A percentile compares a stretch with the other conserved stretches of the same genome.
Conservation (phyloP, 2,888 invertebrate genomes). For the Mesopsocus fuscifrons region DNA sequence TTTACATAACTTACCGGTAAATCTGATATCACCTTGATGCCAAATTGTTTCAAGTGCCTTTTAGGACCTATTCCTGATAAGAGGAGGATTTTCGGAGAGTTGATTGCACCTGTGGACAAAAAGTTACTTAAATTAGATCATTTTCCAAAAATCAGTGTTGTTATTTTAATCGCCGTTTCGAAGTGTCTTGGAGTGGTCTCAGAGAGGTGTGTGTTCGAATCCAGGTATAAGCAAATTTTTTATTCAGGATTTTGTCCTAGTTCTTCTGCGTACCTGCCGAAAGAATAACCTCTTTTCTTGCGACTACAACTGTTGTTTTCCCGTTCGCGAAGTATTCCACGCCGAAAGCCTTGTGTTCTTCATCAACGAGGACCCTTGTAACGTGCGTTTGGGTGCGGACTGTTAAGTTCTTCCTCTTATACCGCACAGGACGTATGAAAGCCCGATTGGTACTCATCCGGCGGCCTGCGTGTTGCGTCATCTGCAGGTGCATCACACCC, state of each 20-base stretch:
- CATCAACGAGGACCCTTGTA: constrained; percentile 34
- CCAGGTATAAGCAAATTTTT: too few species aligned
- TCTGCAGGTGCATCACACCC: constrained; percentile 40
- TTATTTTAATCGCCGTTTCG: too few species aligned
- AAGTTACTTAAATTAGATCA: neutral
- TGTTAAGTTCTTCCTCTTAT: constrained; percentile 27
- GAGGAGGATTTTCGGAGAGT: constrained; percentile 43
- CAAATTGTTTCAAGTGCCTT: constrained; percentile 29
- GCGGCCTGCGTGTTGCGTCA: constrained; percentile 35
- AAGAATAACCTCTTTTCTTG: constrained; percentile 39
- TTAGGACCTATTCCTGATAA: constrained; percentile 44
- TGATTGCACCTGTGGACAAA: constrained; percentile 26
- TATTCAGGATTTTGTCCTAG: too few species aligned
- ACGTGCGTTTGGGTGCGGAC: constrained; percentile 33
- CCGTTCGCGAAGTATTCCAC: constrained; percentile 32
- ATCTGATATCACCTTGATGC: constrained; percentile 37
- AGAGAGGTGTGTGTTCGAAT: too few species aligned
- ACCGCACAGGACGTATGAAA: constrained; percentile 43
- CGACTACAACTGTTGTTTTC: constrained; percentile 25
- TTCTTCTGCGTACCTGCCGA: constrained; percentile 31
- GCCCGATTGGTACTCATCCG: constrained; percentile 42
- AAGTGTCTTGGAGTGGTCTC: too few species aligned
- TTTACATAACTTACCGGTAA: constrained; percentile 37
- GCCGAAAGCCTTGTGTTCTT: constrained; percentile 25
- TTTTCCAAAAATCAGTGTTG: too few species aligned